phyloP scores from a whole-genome alignment of 2,797 vertebrate species.

The Alectoris magna region DNA sequence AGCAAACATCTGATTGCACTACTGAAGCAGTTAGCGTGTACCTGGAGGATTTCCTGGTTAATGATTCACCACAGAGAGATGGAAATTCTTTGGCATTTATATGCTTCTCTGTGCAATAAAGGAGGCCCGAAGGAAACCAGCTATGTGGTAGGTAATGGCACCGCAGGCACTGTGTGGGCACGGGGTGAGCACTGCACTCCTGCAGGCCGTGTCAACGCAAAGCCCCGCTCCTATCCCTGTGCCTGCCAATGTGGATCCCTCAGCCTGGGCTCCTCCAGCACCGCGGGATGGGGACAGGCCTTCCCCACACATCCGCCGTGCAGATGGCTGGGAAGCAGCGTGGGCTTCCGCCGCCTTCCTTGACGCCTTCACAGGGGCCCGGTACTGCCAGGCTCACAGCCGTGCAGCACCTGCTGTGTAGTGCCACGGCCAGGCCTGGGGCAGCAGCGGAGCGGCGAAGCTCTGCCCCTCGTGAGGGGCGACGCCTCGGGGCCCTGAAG shows the following conservation, averaged over 20 bases:
- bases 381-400: no score
- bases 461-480: no score
- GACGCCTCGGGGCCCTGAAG: background rate
- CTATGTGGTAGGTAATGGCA: fast-evolving
- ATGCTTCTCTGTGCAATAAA: fast-evolving
- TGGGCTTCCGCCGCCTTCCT: background rate
- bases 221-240: fast-evolving
- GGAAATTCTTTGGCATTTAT: background rate
- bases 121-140: background rate
- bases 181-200: no score
- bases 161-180: fast-evolving
- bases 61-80: background rate
- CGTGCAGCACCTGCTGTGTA: no score
- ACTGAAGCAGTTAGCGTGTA: background rate
- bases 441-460: background rate
- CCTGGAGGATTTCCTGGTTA: background rate
- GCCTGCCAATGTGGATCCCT: background rate
- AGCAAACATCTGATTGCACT: background rate
- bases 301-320: background rate
- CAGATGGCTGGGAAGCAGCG: fast-evolving
- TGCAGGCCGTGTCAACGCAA: fast-evolving
- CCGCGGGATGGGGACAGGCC: no score
- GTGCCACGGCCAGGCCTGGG: background rate
- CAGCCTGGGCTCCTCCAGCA: fast-evolving
- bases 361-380: background rate